Evolutionary conservation across 2,113 vertebrate genomes (phyloP), one percentile per base, ranked within the genome.

Genomic region (Brienomyrus brachyistius): DNA sequence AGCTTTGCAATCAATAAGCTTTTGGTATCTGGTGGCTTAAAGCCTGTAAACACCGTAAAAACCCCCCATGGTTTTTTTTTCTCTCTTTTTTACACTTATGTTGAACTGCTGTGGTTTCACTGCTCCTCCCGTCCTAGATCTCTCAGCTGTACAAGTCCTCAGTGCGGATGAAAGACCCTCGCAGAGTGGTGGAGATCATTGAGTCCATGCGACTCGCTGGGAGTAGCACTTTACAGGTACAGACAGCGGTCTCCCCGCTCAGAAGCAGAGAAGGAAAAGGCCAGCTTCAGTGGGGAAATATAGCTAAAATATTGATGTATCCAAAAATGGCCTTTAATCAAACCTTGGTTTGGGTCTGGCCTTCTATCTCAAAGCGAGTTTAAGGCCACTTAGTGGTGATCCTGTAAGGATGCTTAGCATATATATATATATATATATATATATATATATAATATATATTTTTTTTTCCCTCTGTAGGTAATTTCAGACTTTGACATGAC

Each of bases 401-500:
- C 19, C 6, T 27, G 23, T 27, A 15, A n/a, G 11, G 11, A 23
- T 27, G 17, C 85, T 90, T 91, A 1, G 17, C 43, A 87, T 7
- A 87, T 6, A 31, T 31, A 31, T 31, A 31, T 31, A 31, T 35
- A n/a, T n/a, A n/a, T n/a, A n/a, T n/a, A n/a, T n/a, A n/a, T n/a
- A n/a, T n/a, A n/a, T n/a, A n/a, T n/a, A n/a, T n/a, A n/a, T n/a
- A n/a, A n/a, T n/a, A n/a, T n/a, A n/a, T n/a, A n/a, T n/a, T n/a
- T 40, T 2, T 40, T 74, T 19, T 43, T 2, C 51, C n/a, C 92
- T 43, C 70, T 52, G 11, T 90, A 99, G 98, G 96, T 99, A 15
- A 97, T 99, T 92, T 98, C 98, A 7, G 98, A 99, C 92, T 99
- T 99, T 82, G 98, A 99, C 93, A 98, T 97, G 98, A 99, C 98